Conservation (phyloP, 2,113 vertebrate species). For the Megaleporinus macrocephalus region DNA sequence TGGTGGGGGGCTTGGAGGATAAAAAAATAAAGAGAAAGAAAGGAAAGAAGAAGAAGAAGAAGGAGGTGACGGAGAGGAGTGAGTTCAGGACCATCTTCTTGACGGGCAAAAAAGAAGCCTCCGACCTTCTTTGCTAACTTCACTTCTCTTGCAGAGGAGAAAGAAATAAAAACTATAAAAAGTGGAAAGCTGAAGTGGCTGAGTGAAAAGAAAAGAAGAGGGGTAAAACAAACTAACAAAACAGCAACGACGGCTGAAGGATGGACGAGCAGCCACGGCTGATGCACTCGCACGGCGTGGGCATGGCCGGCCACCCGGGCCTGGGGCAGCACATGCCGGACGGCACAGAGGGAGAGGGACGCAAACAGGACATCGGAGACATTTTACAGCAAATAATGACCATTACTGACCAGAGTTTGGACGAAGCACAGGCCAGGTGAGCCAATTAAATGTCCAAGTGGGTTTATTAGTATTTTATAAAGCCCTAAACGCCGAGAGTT, state of each 20-base stretch:
- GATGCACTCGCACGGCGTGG: slow-evolving; percentile 96
- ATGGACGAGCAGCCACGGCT: slow-evolving; percentile 97
- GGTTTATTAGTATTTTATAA: no score
- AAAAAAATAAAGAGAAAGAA: slow-evolving; percentile 61
- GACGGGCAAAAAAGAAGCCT: slow-evolving; percentile 12
- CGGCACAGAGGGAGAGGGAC: slow-evolving; percentile 91
- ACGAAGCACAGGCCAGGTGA: slow-evolving; percentile 98
- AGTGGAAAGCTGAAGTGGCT: not conserved
- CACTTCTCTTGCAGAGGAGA: slow-evolving; percentile 4
- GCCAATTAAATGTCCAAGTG: not conserved
- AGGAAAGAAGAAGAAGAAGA: slow-evolving; percentile 61
- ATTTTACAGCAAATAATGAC: slow-evolving; percentile 99
- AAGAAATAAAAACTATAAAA: not conserved
- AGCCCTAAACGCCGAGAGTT: no score
- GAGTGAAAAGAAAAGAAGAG: slow-evolving; percentile 49
- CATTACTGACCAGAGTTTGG: slow-evolving; percentile 99
- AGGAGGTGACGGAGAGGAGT: slow-evolving; percentile 23
- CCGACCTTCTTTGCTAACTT: not conserved
- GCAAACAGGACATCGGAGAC: slow-evolving; percentile 99
- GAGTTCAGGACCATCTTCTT: slow-evolving; percentile 37
- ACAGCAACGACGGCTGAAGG: slow-evolving; percentile 75
- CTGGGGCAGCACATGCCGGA: slow-evolving; percentile 97
- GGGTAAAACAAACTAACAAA: slow-evolving; percentile 48
- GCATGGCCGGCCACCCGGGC: slow-evolving; percentile 96
- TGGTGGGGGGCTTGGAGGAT: slow-evolving; percentile 49